phyloP scores from a whole-genome alignment of 1,140 invertebrate genomes.

The Scaptomyza hsui region DNA sequence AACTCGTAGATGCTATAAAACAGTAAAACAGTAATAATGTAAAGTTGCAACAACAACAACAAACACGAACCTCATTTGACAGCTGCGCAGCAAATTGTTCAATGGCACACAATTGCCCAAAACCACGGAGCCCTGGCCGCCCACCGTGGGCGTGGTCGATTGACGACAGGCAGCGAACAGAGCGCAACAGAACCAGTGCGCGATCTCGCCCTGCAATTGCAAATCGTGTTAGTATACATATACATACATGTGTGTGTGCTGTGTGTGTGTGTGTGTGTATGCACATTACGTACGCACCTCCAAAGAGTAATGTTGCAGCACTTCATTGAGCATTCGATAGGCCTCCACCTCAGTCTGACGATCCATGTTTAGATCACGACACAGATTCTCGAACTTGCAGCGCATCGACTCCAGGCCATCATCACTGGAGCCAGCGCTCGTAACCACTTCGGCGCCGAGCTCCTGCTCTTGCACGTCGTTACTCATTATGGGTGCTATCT shows the following conservation, averaged over 20 bases:
- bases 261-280: background rate
- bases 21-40: background rate
- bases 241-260: background rate
- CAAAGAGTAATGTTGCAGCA: slow-evolving; percentile 63
- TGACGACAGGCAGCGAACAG: slow-evolving; percentile 95
- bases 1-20: slow-evolving; percentile 93
- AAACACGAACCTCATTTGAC: slow-evolving; percentile 92
- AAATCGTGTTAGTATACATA: background rate
- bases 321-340: slow-evolving; percentile 60
- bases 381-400: slow-evolving; percentile 66
- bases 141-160: slow-evolving; percentile 92
- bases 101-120: slow-evolving; percentile 97
- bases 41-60: background rate
- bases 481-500: slow-evolving; percentile 40
- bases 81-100: slow-evolving; percentile 93
- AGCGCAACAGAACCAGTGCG: slow-evolving; percentile 98
- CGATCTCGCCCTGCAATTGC: slow-evolving; percentile 91
- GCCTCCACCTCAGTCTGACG: slow-evolving; percentile 69
- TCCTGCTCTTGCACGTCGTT: slow-evolving; percentile 65
- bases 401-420: slow-evolving; percentile 54
- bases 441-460: slow-evolving; percentile 66
- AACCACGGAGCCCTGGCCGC: slow-evolving; percentile 87
- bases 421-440: slow-evolving; percentile 44
- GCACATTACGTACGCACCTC: slow-evolving; percentile 58
- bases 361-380: slow-evolving; percentile 81